Evolutionary conservation across 1,140 invertebrate genomes (phyloP), one percentile per base, ranked within the genome.

Genomic region (Papilio machaon): DNA sequence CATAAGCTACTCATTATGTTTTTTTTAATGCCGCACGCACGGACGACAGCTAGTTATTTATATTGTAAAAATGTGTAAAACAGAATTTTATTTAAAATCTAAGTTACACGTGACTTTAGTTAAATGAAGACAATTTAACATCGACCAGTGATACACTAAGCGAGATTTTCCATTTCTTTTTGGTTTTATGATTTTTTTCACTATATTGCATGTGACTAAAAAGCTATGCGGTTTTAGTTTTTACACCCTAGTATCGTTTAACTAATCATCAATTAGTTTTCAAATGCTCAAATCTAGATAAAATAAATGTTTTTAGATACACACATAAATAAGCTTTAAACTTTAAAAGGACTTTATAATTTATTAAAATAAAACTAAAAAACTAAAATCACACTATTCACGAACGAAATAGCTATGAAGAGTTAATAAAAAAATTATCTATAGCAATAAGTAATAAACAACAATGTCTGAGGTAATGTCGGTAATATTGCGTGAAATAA

Each of bases 61-160:
- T 4, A 52, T 15, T 52, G 15, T 17, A 52, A 52, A 17, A 52
- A 17, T 52, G 49, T 52, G 17, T 17, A 15, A 15, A 52, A 17
- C 17, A 52, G 15, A 15, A 4, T 17, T 52, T 19, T 23, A 10
- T 19, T 23, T 19, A 23, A 60, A 19, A 23, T 6, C 15, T 52
- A 52, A 15, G 49, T 52, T 52, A 5, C 17, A 52, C 49, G 49
- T 52, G 49, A 15, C 15, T 23, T 23, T 60, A 19, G n/a, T 19
- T 23, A 60, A 60, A 60, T 23, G 19, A 60, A 60, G 58, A 60
- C 19, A 60, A 60, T 60, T 60, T 60, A 60, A 60, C 19, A 58
- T 19, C n/a, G n/a, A n/a, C 58, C 19, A 23, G 58, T 9, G 58
- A n/a, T 19, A 60, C 19, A n/a, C 15, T 17, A 13, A 15, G 1